Evolutionary conservation across 2,888 invertebrate genomes (phyloP).

Genomic region (Acleris laterana): DNA sequence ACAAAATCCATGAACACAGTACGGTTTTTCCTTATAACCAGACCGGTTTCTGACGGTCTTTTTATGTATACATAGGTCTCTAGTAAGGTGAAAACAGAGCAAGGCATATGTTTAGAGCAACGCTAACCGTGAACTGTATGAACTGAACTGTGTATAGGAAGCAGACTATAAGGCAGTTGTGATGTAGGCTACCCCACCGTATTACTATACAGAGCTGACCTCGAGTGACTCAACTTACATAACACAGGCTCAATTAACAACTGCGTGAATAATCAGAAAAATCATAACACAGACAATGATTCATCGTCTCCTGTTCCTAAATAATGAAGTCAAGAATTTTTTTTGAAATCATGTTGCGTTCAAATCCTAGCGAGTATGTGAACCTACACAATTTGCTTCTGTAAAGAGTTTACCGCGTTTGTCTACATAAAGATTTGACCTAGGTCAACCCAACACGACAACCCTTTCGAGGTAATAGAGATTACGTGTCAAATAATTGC

Average conservation of each 20-base stretch:
- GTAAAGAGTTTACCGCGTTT: too few species aligned
- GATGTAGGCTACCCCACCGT: slow-evolving; percentile 31
- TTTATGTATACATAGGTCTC: too few species aligned
- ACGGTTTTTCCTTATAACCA: background rate
- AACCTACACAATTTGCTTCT: too few species aligned
- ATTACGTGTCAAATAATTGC: background rate
- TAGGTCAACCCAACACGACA: background rate
- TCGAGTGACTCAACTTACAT: slow-evolving; percentile 24
- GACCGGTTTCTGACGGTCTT: background rate
- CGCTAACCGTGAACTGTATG: background rate
- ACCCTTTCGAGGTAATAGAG: too few species aligned
- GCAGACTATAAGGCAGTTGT: slow-evolving; percentile 2
- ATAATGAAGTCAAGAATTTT: background rate
- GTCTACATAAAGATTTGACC: background rate
- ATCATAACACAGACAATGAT: slow-evolving; percentile 12
- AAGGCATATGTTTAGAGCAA: background rate
- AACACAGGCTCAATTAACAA: slow-evolving; percentile 7
- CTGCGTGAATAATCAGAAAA: slow-evolving; percentile 23
- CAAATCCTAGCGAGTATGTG: too few species aligned
- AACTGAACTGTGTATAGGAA: slow-evolving; percentile 6
- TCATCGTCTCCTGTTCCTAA: background rate
- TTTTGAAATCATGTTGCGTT: background rate
- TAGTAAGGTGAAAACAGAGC: too few species aligned
- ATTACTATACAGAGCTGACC: slow-evolving; percentile 13
- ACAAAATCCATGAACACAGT: too few species aligned